These are phyloP conservation scores for Hydrotaea diabolus DNA, from an alignment of 2,888 invertebrate genomes.

Conservation along the genomic window DNA sequence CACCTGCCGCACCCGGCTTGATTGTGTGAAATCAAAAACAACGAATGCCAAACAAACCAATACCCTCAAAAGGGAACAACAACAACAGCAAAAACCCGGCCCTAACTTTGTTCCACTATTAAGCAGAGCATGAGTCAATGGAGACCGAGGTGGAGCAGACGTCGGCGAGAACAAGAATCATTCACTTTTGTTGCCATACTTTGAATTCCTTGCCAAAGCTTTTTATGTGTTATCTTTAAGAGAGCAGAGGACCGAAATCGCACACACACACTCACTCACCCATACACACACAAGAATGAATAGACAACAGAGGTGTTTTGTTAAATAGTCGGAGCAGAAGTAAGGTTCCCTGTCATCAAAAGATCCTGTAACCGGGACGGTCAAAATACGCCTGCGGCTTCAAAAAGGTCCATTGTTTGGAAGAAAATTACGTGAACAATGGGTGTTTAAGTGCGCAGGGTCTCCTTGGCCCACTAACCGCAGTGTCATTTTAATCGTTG, in stretches of 20 bases:
- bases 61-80: constrained; percentile 15
- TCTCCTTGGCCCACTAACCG: too few species aligned
- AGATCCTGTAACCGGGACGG: too few species aligned
- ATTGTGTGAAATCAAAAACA: background rate
- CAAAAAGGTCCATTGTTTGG: too few species aligned
- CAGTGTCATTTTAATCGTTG: too few species aligned
- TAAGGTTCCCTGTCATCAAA: too few species aligned
- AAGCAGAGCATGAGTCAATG: background rate
- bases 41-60: constrained; percentile 20
- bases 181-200: constrained; percentile 57
- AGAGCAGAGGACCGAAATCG: background rate
- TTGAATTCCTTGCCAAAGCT: constrained; percentile 65
- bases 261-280: background rate
- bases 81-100: too few species aligned
- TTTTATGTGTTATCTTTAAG: constrained; percentile 32
- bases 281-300: constrained; percentile 7
- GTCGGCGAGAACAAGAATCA: constrained; percentile 26
- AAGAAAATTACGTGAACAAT: too few species aligned
- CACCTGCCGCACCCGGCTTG: constrained; percentile 41
- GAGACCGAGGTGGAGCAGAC: constrained; percentile 23
- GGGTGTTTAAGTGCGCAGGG: too few species aligned
- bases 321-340: background rate
- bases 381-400: too few species aligned
- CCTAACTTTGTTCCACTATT: constrained; percentile 47
- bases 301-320: background rate